Percentiles rank a stretch among this genome's conserved stretches.
Conservation (phyloP, 2,888 invertebrate species). For the Lamellibrachia columna region DNA sequence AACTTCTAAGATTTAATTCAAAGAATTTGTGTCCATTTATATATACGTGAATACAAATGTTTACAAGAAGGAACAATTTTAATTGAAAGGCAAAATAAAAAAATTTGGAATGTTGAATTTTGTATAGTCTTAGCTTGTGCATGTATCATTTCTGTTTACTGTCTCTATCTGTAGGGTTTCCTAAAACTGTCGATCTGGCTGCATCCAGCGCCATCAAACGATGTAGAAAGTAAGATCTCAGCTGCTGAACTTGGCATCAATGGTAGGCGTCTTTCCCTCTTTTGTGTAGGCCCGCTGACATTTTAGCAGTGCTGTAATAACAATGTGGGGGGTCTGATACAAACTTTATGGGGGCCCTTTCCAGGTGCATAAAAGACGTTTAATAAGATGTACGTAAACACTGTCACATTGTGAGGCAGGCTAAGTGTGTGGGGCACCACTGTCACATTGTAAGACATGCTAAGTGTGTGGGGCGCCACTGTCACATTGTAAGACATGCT, state of each 20-base stretch:
- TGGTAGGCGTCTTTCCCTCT: background rate
- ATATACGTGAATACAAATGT: background rate
- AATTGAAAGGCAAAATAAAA: background rate
- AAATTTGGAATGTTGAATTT: background rate
- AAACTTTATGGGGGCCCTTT: too few relatives aligned
- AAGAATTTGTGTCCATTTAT: background rate
- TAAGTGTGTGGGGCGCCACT: too few relatives aligned
- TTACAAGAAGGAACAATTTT: background rate
- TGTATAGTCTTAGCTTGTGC: background rate
- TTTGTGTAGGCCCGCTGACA: background rate
- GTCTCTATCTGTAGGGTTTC: conserved; percentile 24
- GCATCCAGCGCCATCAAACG: background rate
- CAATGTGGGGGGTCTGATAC: too few relatives aligned
- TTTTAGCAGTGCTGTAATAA: background rate
- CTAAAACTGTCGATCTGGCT: conserved; percentile 26
- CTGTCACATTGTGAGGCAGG: too few relatives aligned
- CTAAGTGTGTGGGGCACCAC: too few relatives aligned
- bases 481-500: too few relatives aligned
- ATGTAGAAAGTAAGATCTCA: background rate
- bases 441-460: too few relatives aligned
- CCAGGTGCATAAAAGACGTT: too few relatives aligned
- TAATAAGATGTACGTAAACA: too few relatives aligned
- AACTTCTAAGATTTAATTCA: background rate
- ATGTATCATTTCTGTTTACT: background rate
- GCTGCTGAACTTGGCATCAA: background rate